Evolutionary conservation across 2,888 invertebrate genomes (phyloP).

Genomic region (Noctuana brunneofusca): DNA sequence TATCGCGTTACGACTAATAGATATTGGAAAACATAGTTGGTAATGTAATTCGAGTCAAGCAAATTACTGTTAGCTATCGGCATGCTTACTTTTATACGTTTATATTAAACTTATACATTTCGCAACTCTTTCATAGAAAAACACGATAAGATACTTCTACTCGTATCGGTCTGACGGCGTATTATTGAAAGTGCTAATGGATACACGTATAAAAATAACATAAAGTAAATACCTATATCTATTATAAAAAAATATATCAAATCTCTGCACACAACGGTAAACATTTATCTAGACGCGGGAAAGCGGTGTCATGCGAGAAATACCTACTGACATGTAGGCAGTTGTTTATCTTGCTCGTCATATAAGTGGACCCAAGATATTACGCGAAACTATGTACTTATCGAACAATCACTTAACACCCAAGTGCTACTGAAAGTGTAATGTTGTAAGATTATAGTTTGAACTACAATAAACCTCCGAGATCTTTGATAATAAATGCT

Average conservation of each 20-base stretch:
- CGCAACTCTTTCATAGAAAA: neutral
- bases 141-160: neutral
- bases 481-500: neutral
- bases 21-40: neutral
- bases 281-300: constrained; percentile 20
- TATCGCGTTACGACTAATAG: constrained; percentile 19
- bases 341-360: constrained; percentile 42
- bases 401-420: constrained; percentile 48
- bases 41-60: constrained; percentile 1
- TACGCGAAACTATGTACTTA: constrained; percentile 43
- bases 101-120: neutral
- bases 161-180: neutral
- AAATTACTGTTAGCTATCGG: neutral
- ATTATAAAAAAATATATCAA: neutral
- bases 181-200: neutral
- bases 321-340: neutral
- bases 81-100: neutral
- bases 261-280: constrained; percentile 12
- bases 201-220: neutral
- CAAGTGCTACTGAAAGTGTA: constrained; percentile 35
- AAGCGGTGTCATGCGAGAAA: constrained; percentile 10
- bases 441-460: constrained; percentile 1
- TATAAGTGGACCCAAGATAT: constrained; percentile 41
- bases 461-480: neutral
- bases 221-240: no score